These are phyloP conservation scores for Neria commutata DNA, from an alignment of 2,888 invertebrate species.

Conservation along the genomic window DNA sequence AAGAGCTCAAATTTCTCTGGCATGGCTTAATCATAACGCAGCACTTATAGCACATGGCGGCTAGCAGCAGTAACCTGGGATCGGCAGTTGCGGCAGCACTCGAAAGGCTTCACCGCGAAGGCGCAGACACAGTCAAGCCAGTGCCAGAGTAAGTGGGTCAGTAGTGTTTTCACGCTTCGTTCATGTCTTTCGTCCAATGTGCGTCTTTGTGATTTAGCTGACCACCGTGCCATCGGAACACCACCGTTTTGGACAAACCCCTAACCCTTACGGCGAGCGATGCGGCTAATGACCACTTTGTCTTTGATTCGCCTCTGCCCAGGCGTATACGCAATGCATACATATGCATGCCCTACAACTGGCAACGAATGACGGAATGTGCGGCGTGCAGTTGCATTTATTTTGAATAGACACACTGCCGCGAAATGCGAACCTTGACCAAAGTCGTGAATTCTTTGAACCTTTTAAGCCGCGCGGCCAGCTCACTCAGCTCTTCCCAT, in stretches of 20 bases:
- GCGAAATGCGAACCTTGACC: constrained; percentile 32
- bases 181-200: constrained; percentile 22
- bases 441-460: constrained; percentile 34
- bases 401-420: no score
- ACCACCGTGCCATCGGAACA: no score
- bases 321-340: constrained; percentile 35
- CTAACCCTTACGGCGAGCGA: no score
- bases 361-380: no score
- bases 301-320: no score
- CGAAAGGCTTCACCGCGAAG: constrained; percentile 36
- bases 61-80: constrained; percentile 2
- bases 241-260: no score
- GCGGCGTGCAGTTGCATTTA: no score
- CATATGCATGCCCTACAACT: no score
- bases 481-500: neutral
- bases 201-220: no score
- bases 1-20: constrained; percentile 37
- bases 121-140: constrained; percentile 18
- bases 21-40: constrained; percentile 46
- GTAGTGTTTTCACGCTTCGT: constrained; percentile 36
- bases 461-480: constrained; percentile 7
- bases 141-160: constrained; percentile 50
- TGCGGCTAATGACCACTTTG: no score
- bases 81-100: constrained; percentile 40
- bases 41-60: constrained; percentile 38